Conservation (phyloP, 2,888 invertebrate species). For the Tiliacea aurago region DNA sequence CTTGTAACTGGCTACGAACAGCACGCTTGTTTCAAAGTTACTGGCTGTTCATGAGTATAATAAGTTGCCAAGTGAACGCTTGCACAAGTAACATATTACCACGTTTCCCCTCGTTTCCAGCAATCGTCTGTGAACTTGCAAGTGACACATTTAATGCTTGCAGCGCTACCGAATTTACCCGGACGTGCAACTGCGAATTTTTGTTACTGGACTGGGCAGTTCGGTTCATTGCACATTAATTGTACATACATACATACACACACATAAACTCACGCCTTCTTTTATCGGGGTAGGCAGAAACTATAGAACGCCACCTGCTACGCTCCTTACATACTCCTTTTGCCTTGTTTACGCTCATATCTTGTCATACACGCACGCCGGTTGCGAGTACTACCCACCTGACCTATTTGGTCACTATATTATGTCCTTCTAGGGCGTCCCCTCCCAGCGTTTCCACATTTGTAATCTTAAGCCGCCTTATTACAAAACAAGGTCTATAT, state of each 20-base stretch:
- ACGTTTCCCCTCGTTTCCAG: constrained; percentile 30
- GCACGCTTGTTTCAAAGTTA: constrained; percentile 40
- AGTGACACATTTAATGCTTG: constrained; percentile 52
- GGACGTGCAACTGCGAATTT: constrained; percentile 20
- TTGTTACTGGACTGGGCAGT: constrained; percentile 17
- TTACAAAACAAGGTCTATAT: too few species aligned
- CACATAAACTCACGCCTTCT: too few species aligned
- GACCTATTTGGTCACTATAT: too few species aligned
- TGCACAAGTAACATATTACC: constrained; percentile 51
- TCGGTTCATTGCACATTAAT: constrained; percentile 11
- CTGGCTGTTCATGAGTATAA: constrained; percentile 42
- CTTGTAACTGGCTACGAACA: constrained; percentile 30
- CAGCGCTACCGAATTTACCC: constrained; percentile 17
- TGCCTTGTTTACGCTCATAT: too few species aligned
- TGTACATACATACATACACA: neutral
- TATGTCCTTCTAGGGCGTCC: too few species aligned
- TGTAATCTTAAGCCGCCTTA: too few species aligned
- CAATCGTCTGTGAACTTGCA: constrained; percentile 50
- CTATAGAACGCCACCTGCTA: too few species aligned
- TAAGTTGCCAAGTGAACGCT: constrained; percentile 39
- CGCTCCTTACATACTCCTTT: too few species aligned
- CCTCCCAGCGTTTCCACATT: too few species aligned
- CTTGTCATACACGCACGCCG: too few species aligned
- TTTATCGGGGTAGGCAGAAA: too few species aligned
- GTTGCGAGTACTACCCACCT: too few species aligned